These are phyloP conservation scores for Dasysyrphus tricinctus DNA, from an alignment of 2,888 invertebrate genomes.

Conservation along the genomic window DNA sequence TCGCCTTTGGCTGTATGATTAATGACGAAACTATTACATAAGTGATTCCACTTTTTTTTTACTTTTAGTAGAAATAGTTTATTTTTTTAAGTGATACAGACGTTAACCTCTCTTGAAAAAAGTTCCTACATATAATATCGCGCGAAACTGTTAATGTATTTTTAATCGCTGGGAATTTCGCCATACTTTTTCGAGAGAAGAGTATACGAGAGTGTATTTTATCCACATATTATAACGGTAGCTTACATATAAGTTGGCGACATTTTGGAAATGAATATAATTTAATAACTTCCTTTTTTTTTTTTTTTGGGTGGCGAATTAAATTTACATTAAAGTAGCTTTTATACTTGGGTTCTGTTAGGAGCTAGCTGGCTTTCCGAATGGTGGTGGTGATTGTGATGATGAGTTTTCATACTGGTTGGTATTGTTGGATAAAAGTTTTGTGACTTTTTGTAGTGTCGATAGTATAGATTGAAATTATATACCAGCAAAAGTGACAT, in stretches of 20 bases:
- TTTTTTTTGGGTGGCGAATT: conserved; percentile 44
- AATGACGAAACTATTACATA: conserved; percentile 54
- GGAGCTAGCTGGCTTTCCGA: not conserved
- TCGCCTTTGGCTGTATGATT: conserved; percentile 44
- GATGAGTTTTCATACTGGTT: not conserved
- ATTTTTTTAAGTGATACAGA: conserved; percentile 9
- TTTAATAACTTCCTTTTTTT: conserved; percentile 49
- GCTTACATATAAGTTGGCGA: conserved; percentile 52
- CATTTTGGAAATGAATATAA: conserved; percentile 62
- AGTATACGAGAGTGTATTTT: conserved; percentile 16
- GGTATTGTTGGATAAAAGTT: not conserved
- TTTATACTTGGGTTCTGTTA: not conserved
- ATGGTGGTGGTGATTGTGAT: conserved; percentile 1
- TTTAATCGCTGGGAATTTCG: conserved; percentile 68
- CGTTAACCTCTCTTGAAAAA: conserved; percentile 25
- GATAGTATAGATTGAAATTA: not conserved
- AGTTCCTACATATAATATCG: conserved; percentile 8
- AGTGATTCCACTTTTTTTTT: conserved; percentile 17
- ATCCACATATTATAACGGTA: conserved; percentile 12
- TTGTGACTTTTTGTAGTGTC: conserved; percentile 10
- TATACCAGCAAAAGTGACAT: not conserved
- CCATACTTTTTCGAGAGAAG: conserved; percentile 25
- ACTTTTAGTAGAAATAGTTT: not conserved
- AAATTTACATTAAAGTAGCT: conserved; percentile 66
- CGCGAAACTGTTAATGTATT: conserved; percentile 69